Conservation (phyloP, 2,888 invertebrate genomes). For the Apantesis nais region DNA sequence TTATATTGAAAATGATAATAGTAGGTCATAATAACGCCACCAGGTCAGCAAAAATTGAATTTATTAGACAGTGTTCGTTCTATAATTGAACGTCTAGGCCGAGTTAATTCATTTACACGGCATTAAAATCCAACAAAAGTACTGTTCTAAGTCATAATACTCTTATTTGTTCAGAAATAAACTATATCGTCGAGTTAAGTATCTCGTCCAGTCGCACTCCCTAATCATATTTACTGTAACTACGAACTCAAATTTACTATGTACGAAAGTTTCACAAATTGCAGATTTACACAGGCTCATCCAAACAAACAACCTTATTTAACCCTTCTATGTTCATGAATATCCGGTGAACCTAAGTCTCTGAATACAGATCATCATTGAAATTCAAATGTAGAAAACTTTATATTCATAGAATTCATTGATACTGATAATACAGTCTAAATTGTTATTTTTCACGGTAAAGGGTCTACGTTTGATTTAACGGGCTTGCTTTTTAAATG, state of each 20-base stretch:
- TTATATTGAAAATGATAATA: too few species aligned
- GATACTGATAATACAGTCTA: background rate
- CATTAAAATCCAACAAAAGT: background rate
- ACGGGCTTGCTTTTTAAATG: background rate
- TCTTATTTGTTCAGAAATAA: background rate
- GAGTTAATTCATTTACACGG: background rate
- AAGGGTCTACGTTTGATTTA: background rate
- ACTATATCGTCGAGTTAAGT: background rate
- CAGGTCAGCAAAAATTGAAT: too few species aligned
- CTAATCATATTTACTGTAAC: too few species aligned
- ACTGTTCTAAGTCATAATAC: too few species aligned
- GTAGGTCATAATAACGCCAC: too few species aligned
- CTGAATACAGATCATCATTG: background rate
- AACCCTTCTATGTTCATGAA: background rate
- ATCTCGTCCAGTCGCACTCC: too few species aligned
- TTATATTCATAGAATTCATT: constrained; percentile 11
- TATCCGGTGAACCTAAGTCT: background rate
- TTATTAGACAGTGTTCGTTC: too few species aligned
- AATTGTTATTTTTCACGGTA: constrained; percentile 1
- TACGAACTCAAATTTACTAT: background rate
- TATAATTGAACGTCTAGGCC: background rate
- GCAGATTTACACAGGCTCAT: background rate
- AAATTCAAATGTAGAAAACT: constrained; percentile 7
- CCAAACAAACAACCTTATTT: background rate
- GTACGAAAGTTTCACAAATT: background rate